Evolutionary conservation across 2,888 invertebrate genomes (phyloP).

Genomic region (Drosophila yooni): DNA sequence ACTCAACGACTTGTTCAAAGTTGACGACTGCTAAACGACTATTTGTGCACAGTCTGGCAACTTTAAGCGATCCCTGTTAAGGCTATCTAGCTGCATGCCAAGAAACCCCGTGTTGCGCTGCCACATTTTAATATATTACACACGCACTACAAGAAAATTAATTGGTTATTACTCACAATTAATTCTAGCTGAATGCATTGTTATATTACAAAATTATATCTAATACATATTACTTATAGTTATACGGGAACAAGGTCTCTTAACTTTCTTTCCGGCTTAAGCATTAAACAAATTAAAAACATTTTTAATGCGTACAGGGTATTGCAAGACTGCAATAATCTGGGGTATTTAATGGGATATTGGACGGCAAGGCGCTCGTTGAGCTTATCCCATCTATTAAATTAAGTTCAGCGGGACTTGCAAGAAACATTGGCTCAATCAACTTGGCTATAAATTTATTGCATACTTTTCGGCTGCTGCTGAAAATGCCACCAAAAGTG

Average conservation of each 20-base stretch:
- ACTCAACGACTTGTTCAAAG: background rate
- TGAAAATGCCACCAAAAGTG: constrained; percentile 24
- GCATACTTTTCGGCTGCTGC: constrained; percentile 53
- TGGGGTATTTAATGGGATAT: constrained; percentile 28
- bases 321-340: constrained; percentile 9
- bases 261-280: background rate
- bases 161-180: background rate
- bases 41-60: background rate
- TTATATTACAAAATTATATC: background rate
- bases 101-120: background rate
- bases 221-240: background rate
- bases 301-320: background rate
- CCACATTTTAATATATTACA: background rate
- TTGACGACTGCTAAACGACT: background rate
- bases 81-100: background rate
- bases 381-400: background rate
- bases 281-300: background rate
- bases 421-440: constrained; percentile 9
- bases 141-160: background rate
- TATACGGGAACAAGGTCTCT: background rate
- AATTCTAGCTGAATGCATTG: background rate
- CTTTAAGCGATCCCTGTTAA: background rate
- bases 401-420: background rate
- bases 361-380: constrained; percentile 7
- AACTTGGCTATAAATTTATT: constrained; percentile 14